Evolutionary conservation across 1,140 invertebrate genomes (phyloP).

Genomic region (Phymorhynchus buccinoides): DNA sequence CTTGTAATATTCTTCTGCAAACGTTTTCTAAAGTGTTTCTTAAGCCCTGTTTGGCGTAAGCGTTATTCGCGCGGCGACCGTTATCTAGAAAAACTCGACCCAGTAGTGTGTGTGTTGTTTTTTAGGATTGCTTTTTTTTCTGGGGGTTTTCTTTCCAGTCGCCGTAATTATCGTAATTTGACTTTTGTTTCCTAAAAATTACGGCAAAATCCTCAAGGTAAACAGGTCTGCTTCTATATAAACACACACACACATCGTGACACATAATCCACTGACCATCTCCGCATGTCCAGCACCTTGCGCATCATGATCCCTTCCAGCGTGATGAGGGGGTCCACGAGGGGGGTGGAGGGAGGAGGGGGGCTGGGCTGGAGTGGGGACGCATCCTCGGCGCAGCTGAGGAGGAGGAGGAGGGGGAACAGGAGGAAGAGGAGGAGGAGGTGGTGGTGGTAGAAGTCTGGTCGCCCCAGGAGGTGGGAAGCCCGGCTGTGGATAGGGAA

Average conservation of each 20-base stretch:
- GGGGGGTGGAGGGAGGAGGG: constrained; percentile 54
- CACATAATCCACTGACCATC: constrained; percentile 56
- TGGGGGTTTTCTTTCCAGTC: too few relatives aligned
- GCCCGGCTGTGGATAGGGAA: background rate
- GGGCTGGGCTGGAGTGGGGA: background rate
- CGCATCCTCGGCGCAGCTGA: background rate
- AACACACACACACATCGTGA: background rate
- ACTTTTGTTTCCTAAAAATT: too few relatives aligned
- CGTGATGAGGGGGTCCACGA: constrained; percentile 40
- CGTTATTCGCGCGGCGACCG: too few relatives aligned
- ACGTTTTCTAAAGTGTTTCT: too few relatives aligned
- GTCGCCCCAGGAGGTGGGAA: background rate
- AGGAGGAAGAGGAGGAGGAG: constrained; percentile 15
- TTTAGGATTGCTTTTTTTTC: too few relatives aligned
- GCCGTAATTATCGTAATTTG: too few relatives aligned
- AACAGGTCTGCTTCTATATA: too few relatives aligned
- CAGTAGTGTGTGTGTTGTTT: too few relatives aligned
- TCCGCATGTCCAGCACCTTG: constrained; percentile 63
- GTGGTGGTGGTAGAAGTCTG: background rate
- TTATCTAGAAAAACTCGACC: too few relatives aligned
- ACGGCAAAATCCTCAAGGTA: too few relatives aligned
- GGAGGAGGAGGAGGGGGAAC: background rate
- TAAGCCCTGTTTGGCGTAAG: too few relatives aligned
- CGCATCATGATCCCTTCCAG: constrained; percentile 55
- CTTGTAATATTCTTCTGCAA: too few relatives aligned